phyloP scores from a whole-genome alignment of 53 echinoderm and acorn worm genomes.

The Apostichopus leukothele region DNA sequence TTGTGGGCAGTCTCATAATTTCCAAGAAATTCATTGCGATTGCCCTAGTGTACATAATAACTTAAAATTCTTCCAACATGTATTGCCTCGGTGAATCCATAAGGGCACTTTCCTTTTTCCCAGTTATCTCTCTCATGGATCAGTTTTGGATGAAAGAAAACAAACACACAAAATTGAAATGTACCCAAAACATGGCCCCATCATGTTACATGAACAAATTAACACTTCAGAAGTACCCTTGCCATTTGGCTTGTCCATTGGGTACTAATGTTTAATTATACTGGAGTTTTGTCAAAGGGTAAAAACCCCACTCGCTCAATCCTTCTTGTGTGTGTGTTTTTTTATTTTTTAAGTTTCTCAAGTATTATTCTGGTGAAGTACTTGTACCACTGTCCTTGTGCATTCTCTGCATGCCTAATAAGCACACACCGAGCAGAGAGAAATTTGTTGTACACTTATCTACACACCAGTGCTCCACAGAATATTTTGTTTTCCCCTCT shows the following conservation, averaged over 20 bases:
- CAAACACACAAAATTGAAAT: too few relatives aligned
- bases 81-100: too few relatives aligned
- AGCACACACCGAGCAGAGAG: constrained; percentile 8
- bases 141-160: too few relatives aligned
- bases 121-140: too few relatives aligned
- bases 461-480: constrained; percentile 33
- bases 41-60: too few relatives aligned
- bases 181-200: neutral
- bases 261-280: neutral
- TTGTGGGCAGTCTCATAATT: too few relatives aligned
- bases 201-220: neutral
- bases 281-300: neutral
- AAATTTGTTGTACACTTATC: constrained; percentile 33
- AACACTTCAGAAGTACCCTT: constrained; percentile 39
- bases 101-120: too few relatives aligned
- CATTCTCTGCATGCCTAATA: constrained; percentile 26
- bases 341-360: too few relatives aligned
- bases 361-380: constrained; percentile 17
- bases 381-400: constrained; percentile 24
- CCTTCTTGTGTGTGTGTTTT: too few relatives aligned
- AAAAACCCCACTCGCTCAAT: too few relatives aligned
- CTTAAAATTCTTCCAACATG: too few relatives aligned
- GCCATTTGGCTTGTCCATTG: constrained; percentile 18
- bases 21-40: too few relatives aligned
- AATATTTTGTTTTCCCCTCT: neutral